These are phyloP conservation scores for Drosophila kambysellisi DNA, from an alignment of 2,888 invertebrate species.

Conservation along the genomic window DNA sequence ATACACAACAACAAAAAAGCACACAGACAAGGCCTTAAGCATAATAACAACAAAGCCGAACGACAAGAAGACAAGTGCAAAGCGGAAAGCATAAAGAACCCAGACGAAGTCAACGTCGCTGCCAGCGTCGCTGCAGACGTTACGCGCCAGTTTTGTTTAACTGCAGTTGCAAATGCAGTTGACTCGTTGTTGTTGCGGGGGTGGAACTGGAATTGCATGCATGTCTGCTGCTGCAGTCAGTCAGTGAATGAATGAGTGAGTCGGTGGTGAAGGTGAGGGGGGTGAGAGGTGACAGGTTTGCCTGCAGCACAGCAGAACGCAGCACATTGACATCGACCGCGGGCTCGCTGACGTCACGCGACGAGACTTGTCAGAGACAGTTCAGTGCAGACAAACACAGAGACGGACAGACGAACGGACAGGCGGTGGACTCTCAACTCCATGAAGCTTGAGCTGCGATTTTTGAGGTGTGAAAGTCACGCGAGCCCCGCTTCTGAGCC, in stretches of 20 bases:
- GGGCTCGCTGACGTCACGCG: slow-evolving; percentile 60
- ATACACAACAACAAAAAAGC: slow-evolving; percentile 52
- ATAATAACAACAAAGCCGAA: slow-evolving; percentile 53
- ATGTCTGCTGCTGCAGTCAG: slow-evolving; percentile 49
- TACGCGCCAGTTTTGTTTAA: slow-evolving; percentile 67
- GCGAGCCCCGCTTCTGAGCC: slow-evolving; percentile 46
- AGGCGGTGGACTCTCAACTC: slow-evolving; percentile 32
- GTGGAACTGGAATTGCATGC: slow-evolving; percentile 28
- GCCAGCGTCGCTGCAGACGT: slow-evolving; percentile 26
- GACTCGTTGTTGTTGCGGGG: slow-evolving; percentile 42
- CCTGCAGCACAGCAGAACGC: slow-evolving; percentile 34
- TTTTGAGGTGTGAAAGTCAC: slow-evolving; percentile 76
- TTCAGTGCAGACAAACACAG: slow-evolving; percentile 8
- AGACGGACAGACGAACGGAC: slow-evolving; percentile 6
- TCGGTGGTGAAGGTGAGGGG: not conserved
- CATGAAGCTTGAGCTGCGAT: slow-evolving; percentile 51
- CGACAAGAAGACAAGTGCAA: slow-evolving; percentile 76
- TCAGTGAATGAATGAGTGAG: slow-evolving; percentile 34
- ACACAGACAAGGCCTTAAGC: slow-evolving; percentile 61
- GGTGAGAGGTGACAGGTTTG: slow-evolving; percentile 45
- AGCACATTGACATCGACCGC: slow-evolving; percentile 74
- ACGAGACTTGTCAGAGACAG: slow-evolving; percentile 32
- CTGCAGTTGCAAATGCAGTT: slow-evolving; percentile 35
- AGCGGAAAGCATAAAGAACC: slow-evolving; percentile 69
- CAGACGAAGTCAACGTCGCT: slow-evolving; percentile 51